phyloP scores from a whole-genome alignment of 2,888 invertebrate species.

The Atherix ibis region DNA sequence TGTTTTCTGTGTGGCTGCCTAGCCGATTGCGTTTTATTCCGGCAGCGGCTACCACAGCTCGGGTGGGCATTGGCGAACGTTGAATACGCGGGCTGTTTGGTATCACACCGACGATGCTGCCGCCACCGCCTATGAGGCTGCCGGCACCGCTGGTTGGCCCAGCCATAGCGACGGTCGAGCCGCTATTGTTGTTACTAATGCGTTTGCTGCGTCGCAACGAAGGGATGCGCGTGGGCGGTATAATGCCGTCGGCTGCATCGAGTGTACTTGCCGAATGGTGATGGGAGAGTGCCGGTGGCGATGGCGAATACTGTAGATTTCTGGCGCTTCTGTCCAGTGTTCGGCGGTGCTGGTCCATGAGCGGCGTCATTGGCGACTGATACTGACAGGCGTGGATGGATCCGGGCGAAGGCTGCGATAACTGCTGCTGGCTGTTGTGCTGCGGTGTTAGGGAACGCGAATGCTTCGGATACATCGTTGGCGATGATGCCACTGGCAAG shows the following conservation, averaged over 20 bases:
- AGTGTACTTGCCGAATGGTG: slow-evolving; percentile 1
- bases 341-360: slow-evolving; percentile 24
- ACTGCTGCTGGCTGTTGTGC: slow-evolving; percentile 3
- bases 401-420: not conserved
- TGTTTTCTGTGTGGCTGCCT: slow-evolving; percentile 32
- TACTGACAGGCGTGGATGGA: slow-evolving; percentile 5
- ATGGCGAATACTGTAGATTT: slow-evolving; percentile 18
- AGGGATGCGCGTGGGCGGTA: slow-evolving; percentile 17
- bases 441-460: not conserved
- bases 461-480: slow-evolving; percentile 19
- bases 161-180: too few species aligned
- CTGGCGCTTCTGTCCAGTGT: slow-evolving; percentile 27
- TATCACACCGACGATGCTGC: slow-evolving; percentile 26
- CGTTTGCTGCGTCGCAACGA: slow-evolving; percentile 27
- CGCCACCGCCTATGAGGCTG: slow-evolving; percentile 20
- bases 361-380: slow-evolving; percentile 19
- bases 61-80: slow-evolving; percentile 30
- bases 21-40: slow-evolving; percentile 28
- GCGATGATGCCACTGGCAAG: slow-evolving; percentile 24
- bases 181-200: slow-evolving; percentile 21
- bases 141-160: too few species aligned
- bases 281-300: slow-evolving; percentile 2
- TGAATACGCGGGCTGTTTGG: slow-evolving; percentile 30
- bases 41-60: too few species aligned
- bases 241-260: slow-evolving; percentile 19